Base-by-base conservation (phyloP, 2,797 vertebrate species). In the Neosilurus mollespiculum region DNA sequence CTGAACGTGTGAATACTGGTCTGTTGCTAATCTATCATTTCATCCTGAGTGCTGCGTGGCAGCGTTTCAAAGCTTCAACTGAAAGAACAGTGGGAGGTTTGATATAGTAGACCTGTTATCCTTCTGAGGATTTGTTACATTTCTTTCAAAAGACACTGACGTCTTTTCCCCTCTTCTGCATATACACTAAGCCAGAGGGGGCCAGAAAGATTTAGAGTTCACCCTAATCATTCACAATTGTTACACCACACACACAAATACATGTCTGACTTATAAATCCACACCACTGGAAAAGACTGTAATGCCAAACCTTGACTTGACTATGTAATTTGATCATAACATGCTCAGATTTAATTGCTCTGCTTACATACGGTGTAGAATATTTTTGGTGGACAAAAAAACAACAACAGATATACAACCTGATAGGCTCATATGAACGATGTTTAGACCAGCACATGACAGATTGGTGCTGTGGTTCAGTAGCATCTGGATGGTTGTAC, bases 401-500 rank as follows among this genome's bases (percentile, higher is more conserved):
- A 11, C 18, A 30, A 4, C 43, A 43, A 43, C 43, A 18, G 5
- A 61, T 80, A 62, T 37, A 15, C 49, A 83, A 70, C 71, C 37
- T 11, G n/a, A 73, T 34, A 72, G 24, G 37, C 67, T 59, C n/a
- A 49, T 75, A 81, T 73, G 58, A 75, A 61, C n/a, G 16, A 58
- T 72, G 76, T 81, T 37, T 79, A 34, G 78, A 77, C 18, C 24
- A 82, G 12, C 75, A 61, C 64, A 72, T 62, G 80, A 59, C 67
- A 30, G 30, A n/a, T n/a, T 61, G 67, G 87, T 85, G 76, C 78
- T 72, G 84, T 86, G 88, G 88, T 88, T 79, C 84, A 69, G 82
- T n/a, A 84, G 78, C 85, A 89, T 91, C 93, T 89, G 92, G 90
- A 90, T 93, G 93, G 90, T 81, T 93, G 93, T 89, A 84, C 90